phyloP scores from a whole-genome alignment of 2,888 invertebrate genomes.

The Lottia scabra region DNA sequence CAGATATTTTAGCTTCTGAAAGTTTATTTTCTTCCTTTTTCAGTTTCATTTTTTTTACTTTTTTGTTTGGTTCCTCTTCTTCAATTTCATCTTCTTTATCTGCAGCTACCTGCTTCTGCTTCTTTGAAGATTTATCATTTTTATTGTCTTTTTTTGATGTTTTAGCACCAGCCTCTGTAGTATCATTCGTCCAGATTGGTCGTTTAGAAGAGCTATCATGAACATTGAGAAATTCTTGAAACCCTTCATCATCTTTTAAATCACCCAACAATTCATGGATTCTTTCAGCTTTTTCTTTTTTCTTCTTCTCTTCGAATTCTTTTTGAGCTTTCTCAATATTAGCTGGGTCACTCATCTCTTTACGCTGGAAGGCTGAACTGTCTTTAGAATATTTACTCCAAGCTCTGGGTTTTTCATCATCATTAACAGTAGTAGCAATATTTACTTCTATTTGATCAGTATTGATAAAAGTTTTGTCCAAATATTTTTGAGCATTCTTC shows the following conservation, averaged over 20 bases:
- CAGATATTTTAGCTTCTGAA: neutral
- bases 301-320: constrained; percentile 5
- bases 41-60: constrained; percentile 33
- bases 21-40: constrained; percentile 29
- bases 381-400: constrained; percentile 94
- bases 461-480: constrained; percentile 87
- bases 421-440: constrained; percentile 58
- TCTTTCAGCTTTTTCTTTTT: neutral
- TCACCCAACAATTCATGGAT: constrained; percentile 21
- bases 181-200: constrained; percentile 74
- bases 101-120: neutral
- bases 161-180: constrained; percentile 26
- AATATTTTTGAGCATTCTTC: constrained; percentile 80
- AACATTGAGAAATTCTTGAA: constrained; percentile 89
- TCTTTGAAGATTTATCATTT: constrained; percentile 54
- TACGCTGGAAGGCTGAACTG: constrained; percentile 75
- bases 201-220: constrained; percentile 74
- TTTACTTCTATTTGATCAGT: constrained; percentile 81
- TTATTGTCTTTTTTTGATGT: constrained; percentile 70
- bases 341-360: neutral
- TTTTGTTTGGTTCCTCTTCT: constrained; percentile 33
- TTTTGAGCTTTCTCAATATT: constrained; percentile 23
- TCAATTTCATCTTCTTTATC: constrained; percentile 14
- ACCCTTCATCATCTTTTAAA: constrained; percentile 82
- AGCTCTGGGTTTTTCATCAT: constrained; percentile 81